A percentile compares a stretch with the other conserved stretches of the same genome.
These are phyloP conservation scores for Chironex yamaguchii DNA, from an alignment of 30 jellyfish, hydroid and myxozoan genomes.

Conservation along the genomic window DNA sequence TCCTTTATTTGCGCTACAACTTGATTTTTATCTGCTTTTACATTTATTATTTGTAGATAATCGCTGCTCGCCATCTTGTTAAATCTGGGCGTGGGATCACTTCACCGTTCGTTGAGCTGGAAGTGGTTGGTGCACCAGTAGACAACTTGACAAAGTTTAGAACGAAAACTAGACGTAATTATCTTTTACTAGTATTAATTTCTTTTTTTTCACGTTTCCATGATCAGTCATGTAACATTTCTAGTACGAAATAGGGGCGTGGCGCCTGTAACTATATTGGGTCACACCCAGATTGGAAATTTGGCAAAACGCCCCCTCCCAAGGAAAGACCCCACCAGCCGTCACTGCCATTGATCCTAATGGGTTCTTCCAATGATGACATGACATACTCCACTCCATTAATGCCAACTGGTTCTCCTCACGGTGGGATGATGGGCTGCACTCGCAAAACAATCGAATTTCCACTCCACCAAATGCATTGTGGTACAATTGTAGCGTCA, in stretches of 20 bases:
- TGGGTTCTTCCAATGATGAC: too few species aligned
- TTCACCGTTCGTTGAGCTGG: constrained; percentile 96
- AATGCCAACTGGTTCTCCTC: too few species aligned
- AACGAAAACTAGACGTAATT: constrained; percentile 88
- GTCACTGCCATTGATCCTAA: too few species aligned
- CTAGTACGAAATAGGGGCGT: neutral
- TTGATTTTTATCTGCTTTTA: neutral
- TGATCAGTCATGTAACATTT: neutral
- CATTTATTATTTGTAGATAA: constrained; percentile 48
- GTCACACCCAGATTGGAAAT: neutral
- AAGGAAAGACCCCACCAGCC: too few species aligned
- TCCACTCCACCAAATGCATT: too few species aligned
- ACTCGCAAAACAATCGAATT: too few species aligned
- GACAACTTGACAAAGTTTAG: constrained; percentile 81
- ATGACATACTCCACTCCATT: too few species aligned
- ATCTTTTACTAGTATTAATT: neutral
- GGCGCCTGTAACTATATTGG: neutral
- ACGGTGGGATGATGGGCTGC: too few species aligned
- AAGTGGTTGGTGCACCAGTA: constrained; percentile 79
- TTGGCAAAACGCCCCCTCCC: too few species aligned
- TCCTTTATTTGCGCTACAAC: too few species aligned
- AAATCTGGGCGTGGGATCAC: constrained; percentile 95
- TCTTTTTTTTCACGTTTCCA: neutral
- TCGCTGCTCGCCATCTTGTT: constrained; percentile 92
- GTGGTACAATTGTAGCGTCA: too few species aligned